Percentiles rank a stretch among this genome's conserved stretches.
Conservation (phyloP, 2,797 vertebrate species). For the Acipenser oxyrinchus region DNA sequence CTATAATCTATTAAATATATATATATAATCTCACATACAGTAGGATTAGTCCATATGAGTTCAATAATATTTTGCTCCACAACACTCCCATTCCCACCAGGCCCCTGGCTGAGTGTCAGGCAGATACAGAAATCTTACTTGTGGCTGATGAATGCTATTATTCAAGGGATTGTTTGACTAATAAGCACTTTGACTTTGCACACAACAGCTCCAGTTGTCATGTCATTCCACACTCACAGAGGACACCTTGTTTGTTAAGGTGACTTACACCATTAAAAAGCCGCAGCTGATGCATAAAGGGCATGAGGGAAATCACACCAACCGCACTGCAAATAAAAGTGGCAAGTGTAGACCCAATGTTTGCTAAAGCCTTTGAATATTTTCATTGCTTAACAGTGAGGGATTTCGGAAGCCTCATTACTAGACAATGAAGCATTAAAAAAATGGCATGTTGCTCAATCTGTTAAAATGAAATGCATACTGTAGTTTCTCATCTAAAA, state of each 20-base stretch:
- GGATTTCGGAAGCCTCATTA: not conserved
- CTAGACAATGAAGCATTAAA: not conserved
- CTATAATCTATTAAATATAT: too few relatives aligned
- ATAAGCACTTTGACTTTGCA: slow-evolving; percentile 65
- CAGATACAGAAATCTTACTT: slow-evolving; percentile 54
- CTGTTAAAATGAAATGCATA: slow-evolving; percentile 5
- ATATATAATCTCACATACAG: too few relatives aligned
- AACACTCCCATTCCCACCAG: slow-evolving; percentile 43
- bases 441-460: not conserved
- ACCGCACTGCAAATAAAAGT: slow-evolving; percentile 55
- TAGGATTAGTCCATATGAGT: not conserved
- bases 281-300: slow-evolving; percentile 54
- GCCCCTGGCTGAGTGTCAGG: slow-evolving; percentile 50
- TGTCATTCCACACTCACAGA: slow-evolving; percentile 45
- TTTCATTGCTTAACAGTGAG: not conserved
- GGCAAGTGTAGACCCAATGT: slow-evolving; percentile 34
- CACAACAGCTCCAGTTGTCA: slow-evolving; percentile 45
- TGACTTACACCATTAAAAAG: slow-evolving; percentile 54
- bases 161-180: slow-evolving; percentile 71
- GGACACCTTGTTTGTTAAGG: slow-evolving; percentile 63
- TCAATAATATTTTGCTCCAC: slow-evolving; percentile 22
- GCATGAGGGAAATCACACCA: slow-evolving; percentile 41
- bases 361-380: slow-evolving; percentile 14
- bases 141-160: slow-evolving; percentile 57
- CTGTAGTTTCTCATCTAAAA: slow-evolving; percentile 12